Evolutionary conservation across 2,797 vertebrate species (phyloP).

Genomic region (Tarsius wallacei): DNA sequence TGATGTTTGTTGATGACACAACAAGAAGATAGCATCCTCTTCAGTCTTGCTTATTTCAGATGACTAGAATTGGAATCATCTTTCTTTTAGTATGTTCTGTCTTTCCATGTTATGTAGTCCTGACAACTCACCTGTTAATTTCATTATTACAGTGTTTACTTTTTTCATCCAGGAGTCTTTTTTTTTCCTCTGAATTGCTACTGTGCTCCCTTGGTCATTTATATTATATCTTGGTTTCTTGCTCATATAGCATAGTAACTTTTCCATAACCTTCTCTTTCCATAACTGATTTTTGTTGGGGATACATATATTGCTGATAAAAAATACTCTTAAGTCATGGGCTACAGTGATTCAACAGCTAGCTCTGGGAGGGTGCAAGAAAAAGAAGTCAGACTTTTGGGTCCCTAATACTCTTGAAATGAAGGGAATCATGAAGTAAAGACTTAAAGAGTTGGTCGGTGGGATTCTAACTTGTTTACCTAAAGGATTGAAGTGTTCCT

Average conservation of each 20-base stretch:
- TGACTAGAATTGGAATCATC: background rate
- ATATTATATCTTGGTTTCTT: background rate
- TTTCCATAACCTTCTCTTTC: background rate
- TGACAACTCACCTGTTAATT: background rate
- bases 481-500: background rate
- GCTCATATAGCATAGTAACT: background rate
- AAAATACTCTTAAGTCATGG: background rate
- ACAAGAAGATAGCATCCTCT: background rate
- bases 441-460: background rate
- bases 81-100: background rate
- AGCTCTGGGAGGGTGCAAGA: background rate
- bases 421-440: background rate
- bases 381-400: background rate
- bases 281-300: background rate
- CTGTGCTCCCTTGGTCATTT: background rate
- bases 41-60: background rate
- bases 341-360: background rate
- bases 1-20: background rate
- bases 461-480: background rate
- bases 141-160: background rate
- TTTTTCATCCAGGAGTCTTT: background rate
- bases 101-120: background rate
- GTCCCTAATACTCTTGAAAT: background rate
- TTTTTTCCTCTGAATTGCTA: background rate
- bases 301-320: background rate